Percentiles rank a stretch among this genome's conserved stretches.
phyloP scores from a whole-genome alignment of 2,888 invertebrate species.

The Toxonevra muliebris region DNA sequence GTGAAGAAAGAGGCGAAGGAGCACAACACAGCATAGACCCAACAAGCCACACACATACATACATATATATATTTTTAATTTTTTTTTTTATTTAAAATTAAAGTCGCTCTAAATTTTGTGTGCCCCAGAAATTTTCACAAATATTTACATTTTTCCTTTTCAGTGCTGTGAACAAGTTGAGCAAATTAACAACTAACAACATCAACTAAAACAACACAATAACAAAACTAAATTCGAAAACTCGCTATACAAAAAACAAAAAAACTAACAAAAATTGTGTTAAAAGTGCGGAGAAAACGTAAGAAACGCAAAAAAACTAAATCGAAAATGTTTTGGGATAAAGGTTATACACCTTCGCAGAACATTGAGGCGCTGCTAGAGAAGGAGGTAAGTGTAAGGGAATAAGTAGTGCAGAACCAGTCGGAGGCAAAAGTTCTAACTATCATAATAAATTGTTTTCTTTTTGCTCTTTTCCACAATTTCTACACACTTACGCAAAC shows the following conservation, averaged over 20 bases:
- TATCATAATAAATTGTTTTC: too few relatives aligned
- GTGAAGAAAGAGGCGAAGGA: too few relatives aligned
- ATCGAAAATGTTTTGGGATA: conserved; percentile 65
- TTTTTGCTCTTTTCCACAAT: too few relatives aligned
- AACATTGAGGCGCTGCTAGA: conserved; percentile 64
- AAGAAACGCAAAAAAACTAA: conserved; percentile 30
- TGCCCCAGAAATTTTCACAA: too few relatives aligned
- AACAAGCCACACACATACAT: not conserved
- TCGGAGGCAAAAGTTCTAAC: too few relatives aligned
- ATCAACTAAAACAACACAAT: conserved; percentile 7
- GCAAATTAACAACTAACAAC: conserved; percentile 4
- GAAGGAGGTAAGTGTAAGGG: conserved; percentile 59
- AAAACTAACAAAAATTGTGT: conserved; percentile 15
- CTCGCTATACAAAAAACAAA: too few relatives aligned
- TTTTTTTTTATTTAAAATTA: not conserved
- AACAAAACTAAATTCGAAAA: conserved; percentile 7
- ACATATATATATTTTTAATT: too few relatives aligned
- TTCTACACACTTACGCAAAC: too few relatives aligned
- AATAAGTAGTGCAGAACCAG: too few relatives aligned
- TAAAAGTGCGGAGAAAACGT: conserved; percentile 38
- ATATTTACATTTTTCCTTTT: not conserved
- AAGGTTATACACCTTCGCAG: conserved; percentile 63
- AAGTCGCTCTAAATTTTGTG: not conserved
- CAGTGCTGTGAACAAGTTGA: conserved; percentile 21
- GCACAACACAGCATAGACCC: not conserved